A percentile compares a stretch with the other conserved stretches of the same genome.
Conservation (phyloP, 1,140 invertebrate genomes). For the Anoplolepis gracilipes region DNA sequence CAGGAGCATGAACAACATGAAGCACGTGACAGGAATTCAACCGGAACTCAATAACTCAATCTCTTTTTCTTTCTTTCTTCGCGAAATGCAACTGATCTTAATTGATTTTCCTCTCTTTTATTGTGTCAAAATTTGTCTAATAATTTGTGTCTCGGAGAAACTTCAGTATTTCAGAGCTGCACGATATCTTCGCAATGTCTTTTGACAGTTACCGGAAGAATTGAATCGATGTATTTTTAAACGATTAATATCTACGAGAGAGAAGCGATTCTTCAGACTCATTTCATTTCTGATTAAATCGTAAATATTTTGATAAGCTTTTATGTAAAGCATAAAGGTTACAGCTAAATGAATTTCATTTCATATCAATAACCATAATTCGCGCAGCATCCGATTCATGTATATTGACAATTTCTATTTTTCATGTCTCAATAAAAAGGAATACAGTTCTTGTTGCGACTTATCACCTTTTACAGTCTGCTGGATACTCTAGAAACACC, state of each 20-base stretch:
- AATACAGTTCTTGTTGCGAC: constrained; percentile 26
- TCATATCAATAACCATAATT: constrained; percentile 15
- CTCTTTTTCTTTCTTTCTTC: background rate
- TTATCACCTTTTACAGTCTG: constrained; percentile 29
- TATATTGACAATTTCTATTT: background rate
- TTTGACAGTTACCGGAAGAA: constrained; percentile 18
- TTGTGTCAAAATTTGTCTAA: background rate
- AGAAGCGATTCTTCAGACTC: too few species aligned
- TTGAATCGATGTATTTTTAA: background rate
- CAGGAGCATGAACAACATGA: background rate
- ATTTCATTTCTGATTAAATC: background rate
- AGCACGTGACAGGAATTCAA: background rate
- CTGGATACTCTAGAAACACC: constrained; percentile 6
- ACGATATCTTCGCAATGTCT: background rate
- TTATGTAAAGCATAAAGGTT: background rate
- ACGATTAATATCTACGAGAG: background rate
- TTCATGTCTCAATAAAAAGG: constrained; percentile 36
- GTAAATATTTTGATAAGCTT: constrained; percentile 13
- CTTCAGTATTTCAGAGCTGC: background rate
- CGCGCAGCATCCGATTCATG: background rate
- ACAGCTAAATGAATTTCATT: background rate
- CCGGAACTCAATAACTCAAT: background rate
- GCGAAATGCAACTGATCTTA: constrained; percentile 1
- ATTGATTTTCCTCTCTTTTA: background rate
- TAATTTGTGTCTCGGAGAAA: background rate